Percentiles rank a stretch among this genome's conserved stretches.
phyloP scores from a whole-genome alignment of 1,140 invertebrate genomes.

The Nasonia longicornis region DNA sequence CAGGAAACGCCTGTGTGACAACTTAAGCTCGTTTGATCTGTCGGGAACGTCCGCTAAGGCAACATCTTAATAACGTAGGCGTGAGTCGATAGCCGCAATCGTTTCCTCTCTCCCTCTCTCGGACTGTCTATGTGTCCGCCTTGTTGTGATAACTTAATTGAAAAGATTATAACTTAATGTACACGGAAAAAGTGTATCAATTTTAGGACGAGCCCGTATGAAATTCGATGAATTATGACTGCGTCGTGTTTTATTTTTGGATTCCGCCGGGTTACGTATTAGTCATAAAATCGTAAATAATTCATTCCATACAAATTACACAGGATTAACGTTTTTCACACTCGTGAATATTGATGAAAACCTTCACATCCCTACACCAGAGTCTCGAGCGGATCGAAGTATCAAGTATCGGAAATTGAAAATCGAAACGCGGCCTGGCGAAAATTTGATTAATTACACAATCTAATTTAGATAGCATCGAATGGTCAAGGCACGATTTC shows the following conservation, averaged over 20 bases:
- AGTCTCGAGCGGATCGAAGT: background rate
- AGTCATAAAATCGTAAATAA: no score
- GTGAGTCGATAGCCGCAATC: background rate
- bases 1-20: background rate
- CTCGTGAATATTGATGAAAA: no score
- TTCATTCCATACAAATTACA: no score
- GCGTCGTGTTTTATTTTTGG: no score
- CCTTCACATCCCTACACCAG: no score
- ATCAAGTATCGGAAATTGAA: background rate
- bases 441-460: conserved; percentile 18
- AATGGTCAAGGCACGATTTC: background rate
- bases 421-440: background rate
- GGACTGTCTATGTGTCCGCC: background rate
- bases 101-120: background rate
- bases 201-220: no score
- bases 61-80: conserved; percentile 22
- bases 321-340: no score
- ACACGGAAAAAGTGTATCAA: background rate
- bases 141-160: background rate
- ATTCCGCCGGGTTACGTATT: no score
- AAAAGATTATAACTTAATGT: background rate
- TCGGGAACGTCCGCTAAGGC: background rate
- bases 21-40: background rate
- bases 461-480: conserved; percentile 10
- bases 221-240: no score